Percentiles rank a stretch among this genome's conserved stretches.
These are phyloP conservation scores for Pseudorhombus dupliciocellatus DNA, from an alignment of 2,113 vertebrate genomes.

Conservation along the genomic window DNA sequence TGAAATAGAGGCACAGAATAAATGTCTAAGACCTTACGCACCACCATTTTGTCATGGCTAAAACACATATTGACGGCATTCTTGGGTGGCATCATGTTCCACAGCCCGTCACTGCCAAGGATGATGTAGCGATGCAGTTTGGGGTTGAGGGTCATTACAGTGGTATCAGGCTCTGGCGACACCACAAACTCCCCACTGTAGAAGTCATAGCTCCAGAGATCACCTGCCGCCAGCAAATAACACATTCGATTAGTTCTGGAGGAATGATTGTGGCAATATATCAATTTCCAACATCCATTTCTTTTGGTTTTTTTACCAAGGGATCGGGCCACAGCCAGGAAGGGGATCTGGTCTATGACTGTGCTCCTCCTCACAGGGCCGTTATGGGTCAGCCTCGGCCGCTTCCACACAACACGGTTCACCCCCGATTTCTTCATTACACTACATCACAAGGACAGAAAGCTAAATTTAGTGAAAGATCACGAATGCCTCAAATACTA, in stretches of 20 bases:
- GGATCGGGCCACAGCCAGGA: conserved; percentile 95
- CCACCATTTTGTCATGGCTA: conserved; percentile 89
- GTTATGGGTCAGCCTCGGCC: conserved; percentile 92
- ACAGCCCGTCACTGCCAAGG: conserved; percentile 95
- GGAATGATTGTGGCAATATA: background rate
- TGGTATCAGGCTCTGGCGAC: conserved; percentile 96
- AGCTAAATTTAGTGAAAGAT: no score
- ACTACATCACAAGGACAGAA: conserved; percentile 74
- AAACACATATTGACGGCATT: conserved; percentile 96
- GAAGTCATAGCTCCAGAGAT: conserved; percentile 99
- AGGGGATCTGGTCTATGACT: conserved; percentile 97
- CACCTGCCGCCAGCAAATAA: conserved; percentile 78
- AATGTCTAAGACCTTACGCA: conserved; percentile 33
- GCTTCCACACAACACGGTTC: conserved; percentile 98
- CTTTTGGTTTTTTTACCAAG: conserved; percentile 71
- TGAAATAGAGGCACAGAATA: background rate
- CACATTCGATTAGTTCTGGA: background rate
- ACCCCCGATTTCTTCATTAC: conserved; percentile 99
- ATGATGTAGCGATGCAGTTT: conserved; percentile 94
- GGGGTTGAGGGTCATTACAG: conserved; percentile 92
- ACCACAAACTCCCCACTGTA: conserved; percentile 98
- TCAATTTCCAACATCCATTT: background rate
- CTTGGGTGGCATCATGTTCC: conserved; percentile 98
- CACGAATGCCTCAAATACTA: no score
- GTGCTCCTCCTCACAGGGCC: conserved; percentile 97